A percentile compares a stretch with the other conserved stretches of the same genome.
These are phyloP conservation scores for Phocoena sinus DNA, from an alignment of 2,113 vertebrate species.

Conservation along the genomic window DNA sequence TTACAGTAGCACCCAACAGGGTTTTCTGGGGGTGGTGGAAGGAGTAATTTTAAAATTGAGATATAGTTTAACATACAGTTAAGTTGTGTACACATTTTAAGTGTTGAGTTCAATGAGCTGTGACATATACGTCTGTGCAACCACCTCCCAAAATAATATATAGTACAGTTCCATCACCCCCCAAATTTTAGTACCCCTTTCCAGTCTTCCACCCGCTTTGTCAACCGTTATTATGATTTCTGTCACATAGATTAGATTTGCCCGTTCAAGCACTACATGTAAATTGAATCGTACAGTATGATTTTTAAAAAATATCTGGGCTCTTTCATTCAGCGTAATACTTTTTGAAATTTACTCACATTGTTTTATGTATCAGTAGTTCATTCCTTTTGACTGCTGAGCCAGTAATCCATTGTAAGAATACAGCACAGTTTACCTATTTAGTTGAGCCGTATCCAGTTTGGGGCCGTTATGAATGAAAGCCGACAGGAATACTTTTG, in stretches of 20 bases:
- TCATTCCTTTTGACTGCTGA: conserved; percentile 16
- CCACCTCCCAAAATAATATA: background rate
- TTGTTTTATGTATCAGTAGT: background rate
- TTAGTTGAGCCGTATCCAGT: conserved; percentile 44
- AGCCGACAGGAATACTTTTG: conserved; percentile 50
- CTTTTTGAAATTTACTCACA: conserved; percentile 29
- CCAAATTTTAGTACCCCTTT: conserved; percentile 13
- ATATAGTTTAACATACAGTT: background rate
- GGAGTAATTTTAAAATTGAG: background rate
- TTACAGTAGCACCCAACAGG: background rate
- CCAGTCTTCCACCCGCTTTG: background rate
- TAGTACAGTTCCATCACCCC: background rate
- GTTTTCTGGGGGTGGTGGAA: background rate
- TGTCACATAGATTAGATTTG: conserved; percentile 26
- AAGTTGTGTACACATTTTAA: background rate
- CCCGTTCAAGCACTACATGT: background rate
- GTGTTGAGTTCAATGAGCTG: background rate
- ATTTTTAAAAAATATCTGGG: background rate
- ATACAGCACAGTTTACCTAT: background rate
- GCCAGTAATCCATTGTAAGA: conserved; percentile 31
- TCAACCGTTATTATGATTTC: conserved; percentile 20
- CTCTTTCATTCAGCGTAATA: conserved; percentile 32
- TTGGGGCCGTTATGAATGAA: conserved; percentile 43
- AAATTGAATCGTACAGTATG: conserved; percentile 24
- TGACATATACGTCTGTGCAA: background rate